Conservation (phyloP, 2,113 vertebrate species). For the Oostethus manadensis region DNA sequence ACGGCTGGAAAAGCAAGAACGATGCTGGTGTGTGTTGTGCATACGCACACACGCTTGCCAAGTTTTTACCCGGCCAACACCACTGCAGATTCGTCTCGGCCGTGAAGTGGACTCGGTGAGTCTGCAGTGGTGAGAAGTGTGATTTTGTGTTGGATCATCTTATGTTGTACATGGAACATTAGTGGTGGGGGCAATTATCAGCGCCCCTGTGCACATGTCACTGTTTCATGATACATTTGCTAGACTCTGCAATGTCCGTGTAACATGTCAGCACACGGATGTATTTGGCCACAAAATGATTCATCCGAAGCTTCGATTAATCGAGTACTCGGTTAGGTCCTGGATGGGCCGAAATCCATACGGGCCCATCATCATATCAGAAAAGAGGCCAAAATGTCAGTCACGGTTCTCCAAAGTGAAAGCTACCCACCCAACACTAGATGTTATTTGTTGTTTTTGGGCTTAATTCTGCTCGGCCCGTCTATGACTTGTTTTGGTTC, state of each 20-base stretch:
- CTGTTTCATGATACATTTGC: conserved; percentile 76
- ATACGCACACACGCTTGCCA: conserved; percentile 33
- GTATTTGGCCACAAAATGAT: not conserved
- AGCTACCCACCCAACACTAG: too few species aligned
- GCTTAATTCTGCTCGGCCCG: too few species aligned
- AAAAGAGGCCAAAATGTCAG: too few species aligned
- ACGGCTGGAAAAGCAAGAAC: conserved; percentile 33
- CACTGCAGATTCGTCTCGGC: conserved; percentile 38
- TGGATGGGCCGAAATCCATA: too few species aligned
- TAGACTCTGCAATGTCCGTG: conserved; percentile 13
- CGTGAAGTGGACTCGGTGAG: too few species aligned
- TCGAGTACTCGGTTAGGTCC: too few species aligned
- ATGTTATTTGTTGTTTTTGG: too few species aligned
- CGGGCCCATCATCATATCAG: too few species aligned
- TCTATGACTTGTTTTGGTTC: too few species aligned
- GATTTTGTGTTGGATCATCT: not conserved
- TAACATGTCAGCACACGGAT: not conserved
- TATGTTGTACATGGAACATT: conserved; percentile 73
- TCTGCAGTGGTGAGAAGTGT: not conserved
- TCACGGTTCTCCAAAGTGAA: too few species aligned
- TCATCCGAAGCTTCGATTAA: too few species aligned
- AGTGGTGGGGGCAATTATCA: conserved; percentile 76
- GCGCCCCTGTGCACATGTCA: conserved; percentile 66
- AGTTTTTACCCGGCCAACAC: conserved; percentile 40
- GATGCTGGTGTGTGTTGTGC: conserved; percentile 32